phyloP scores from a whole-genome alignment of 2,113 vertebrate species.

The Muntiacus reevesi region DNA sequence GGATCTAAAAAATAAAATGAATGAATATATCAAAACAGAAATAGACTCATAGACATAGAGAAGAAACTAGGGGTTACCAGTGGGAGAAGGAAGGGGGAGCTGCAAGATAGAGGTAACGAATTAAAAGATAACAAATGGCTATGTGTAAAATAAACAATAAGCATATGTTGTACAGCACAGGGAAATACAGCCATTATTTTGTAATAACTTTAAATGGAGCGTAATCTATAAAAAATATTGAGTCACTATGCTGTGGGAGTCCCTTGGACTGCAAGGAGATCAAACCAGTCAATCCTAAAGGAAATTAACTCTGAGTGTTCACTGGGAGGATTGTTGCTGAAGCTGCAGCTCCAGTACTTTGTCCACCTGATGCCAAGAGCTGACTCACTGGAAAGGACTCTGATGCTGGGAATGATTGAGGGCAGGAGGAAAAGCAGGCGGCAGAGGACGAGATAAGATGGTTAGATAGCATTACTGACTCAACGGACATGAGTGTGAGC shows the following conservation, averaged over 20 bases:
- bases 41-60: neutral
- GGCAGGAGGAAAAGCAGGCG: rapidly evolving
- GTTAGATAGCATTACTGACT: neutral
- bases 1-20: neutral
- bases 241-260: neutral
- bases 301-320: neutral
- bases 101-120: neutral
- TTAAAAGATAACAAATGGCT: neutral
- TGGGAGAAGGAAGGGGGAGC: neutral
- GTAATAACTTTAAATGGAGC: neutral
- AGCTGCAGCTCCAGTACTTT: neutral
- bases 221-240: neutral
- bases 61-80: neutral
- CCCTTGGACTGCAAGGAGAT: neutral
- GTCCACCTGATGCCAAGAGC: neutral
- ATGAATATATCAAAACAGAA: neutral
- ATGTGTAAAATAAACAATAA: neutral
- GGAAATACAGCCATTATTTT: neutral
- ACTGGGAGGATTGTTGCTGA: neutral
- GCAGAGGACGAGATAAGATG: neutral
- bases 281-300: neutral
- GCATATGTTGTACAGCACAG: neutral
- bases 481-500: neutral
- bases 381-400: neutral
- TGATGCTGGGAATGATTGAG: neutral